Evolutionary conservation across 2,797 vertebrate species (phyloP), one percentile per base, ranked within the genome.

Genomic region (Poecilia velifera): DNA sequence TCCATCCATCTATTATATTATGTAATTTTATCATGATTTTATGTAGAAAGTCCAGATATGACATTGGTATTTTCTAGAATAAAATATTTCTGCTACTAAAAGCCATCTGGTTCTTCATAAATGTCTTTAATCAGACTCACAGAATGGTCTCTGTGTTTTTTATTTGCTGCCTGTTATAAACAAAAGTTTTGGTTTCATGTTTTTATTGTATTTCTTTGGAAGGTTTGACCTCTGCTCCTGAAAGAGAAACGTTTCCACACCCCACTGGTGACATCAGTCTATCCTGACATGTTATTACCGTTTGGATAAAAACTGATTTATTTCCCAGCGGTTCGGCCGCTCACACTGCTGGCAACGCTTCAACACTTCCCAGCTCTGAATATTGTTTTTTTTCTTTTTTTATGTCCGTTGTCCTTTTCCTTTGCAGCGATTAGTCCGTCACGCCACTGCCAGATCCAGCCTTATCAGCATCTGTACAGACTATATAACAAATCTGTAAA

Each of bases 251-350:
- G 73, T 84, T 83, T 68, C 73, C 82, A 80, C 28, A 34, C 62
- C 0, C 81, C 72, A 28, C 55, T 77, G 39, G 74, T 84, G 86
- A 83, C 86, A 82, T 78, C 81, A 68, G 86, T 86, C 81, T 80
- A 76, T 79, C 81, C 74, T 78, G 78, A 89, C 89, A 87, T 89
- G 85, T 91, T 84, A 90, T 92, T 88, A 90, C 86, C 81, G 81
- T 85, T 82, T 80, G 79, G 78, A 88, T 89, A 87, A 81, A 90
- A 88, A 85, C 79, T 25, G 81, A 86, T 91, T 88, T 87, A 91
- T 90, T 85, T 89, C 86, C 82, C 76, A 64, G 20, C 66, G 79
- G 83, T 45, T 82, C 74, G 84, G 77, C 76, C 76, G 81, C 80
- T 83, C 81, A 59, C 76, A 73, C 76, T 39, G 79, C 82, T 76